Evolutionary conservation across 1,140 invertebrate genomes (phyloP).

Genomic region (Papilio glaucus): DNA sequence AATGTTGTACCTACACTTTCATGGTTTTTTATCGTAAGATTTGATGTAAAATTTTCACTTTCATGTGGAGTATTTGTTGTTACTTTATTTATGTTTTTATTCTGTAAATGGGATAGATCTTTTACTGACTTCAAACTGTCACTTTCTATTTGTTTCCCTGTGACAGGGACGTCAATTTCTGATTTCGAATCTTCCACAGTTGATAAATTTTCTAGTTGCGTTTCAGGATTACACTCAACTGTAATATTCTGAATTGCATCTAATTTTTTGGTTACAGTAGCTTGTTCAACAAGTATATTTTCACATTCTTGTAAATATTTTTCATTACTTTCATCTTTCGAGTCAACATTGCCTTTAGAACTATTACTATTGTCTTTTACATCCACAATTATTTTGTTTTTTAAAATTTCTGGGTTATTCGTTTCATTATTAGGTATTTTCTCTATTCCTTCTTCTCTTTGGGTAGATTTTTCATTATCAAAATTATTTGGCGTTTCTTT

Average conservation of each 20-base stretch:
- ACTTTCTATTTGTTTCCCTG: neutral
- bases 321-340: neutral
- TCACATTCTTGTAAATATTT: constrained; percentile 6
- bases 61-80: neutral
- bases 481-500: neutral
- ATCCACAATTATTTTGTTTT: neutral
- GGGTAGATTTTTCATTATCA: neutral
- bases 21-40: neutral
- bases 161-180: neutral
- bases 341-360: constrained; percentile 5
- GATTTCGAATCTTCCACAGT: neutral
- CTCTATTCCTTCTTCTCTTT: neutral
- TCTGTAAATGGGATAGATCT: neutral
- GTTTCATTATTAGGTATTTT: neutral
- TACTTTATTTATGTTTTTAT: neutral
- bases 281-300: constrained; percentile 6
- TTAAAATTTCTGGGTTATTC: neutral
- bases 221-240: neutral
- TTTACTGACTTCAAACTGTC: neutral
- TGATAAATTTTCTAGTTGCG: constrained; percentile 2
- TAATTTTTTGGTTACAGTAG: constrained; percentile 37
- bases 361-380: neutral
- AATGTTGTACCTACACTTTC: neutral
- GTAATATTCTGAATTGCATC: constrained; percentile 5
- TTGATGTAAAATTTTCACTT: neutral